phyloP scores from a whole-genome alignment of 1,140 invertebrate species.

The Pentalonia nigronervosa region DNA sequence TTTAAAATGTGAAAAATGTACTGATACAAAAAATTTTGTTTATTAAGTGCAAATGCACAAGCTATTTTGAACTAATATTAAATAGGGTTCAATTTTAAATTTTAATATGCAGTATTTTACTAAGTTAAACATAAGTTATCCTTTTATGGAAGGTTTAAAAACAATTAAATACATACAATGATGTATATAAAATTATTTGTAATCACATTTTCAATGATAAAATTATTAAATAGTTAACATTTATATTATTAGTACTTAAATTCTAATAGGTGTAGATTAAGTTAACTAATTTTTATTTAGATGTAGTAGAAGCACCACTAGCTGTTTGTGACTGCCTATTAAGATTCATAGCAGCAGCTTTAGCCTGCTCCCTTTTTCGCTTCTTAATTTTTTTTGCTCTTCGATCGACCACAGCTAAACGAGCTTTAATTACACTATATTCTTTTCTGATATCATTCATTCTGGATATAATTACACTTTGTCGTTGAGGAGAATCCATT shows the following conservation, averaged over 20 bases:
- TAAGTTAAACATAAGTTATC: not conserved
- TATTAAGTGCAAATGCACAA: not conserved
- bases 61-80: not conserved
- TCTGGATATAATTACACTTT: not conserved
- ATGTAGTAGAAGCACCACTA: not conserved
- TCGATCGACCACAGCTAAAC: not conserved
- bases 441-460: slow-evolving; percentile 39
- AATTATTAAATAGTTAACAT: not conserved
- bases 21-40: not conserved
- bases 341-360: not conserved
- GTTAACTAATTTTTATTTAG: not conserved
- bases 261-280: not conserved
- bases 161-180: not conserved
- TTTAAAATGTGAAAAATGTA: not conserved
- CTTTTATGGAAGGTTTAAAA: not conserved
- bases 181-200: not conserved
- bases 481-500: slow-evolving; percentile 23
- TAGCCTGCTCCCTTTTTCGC: not conserved
- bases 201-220: not conserved
- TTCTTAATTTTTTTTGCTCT: slow-evolving; percentile 39
- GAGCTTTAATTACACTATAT: not conserved
- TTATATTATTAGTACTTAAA: not conserved
- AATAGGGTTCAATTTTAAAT: not conserved
- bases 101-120: not conserved
- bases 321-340: not conserved